Evolutionary conservation across 37 sponge, comb jelly and placozoan genomes (phyloP).

Genomic region (Halisarca cf. caerulea): DNA sequence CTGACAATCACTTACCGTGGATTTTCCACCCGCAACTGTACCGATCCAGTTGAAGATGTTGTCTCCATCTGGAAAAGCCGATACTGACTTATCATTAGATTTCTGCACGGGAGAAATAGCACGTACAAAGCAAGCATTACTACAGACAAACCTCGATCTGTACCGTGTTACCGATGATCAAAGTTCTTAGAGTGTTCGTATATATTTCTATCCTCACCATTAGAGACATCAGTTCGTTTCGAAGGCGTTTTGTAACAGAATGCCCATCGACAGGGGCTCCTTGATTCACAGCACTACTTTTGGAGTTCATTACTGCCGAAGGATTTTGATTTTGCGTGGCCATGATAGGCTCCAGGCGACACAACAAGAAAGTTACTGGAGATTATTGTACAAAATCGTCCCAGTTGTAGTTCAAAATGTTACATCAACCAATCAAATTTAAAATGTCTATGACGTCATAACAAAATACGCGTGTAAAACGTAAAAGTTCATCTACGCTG

Average conservation of each 20-base stretch:
- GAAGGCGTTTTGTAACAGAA: slow-evolving; percentile 78
- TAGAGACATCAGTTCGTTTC: slow-evolving; percentile 71
- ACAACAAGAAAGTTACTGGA: neutral
- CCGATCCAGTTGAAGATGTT: slow-evolving; percentile 88
- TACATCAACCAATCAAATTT: neutral
- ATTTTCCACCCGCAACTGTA: slow-evolving; percentile 69
- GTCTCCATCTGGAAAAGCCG: slow-evolving; percentile 89
- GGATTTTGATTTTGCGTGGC: slow-evolving; percentile 73
- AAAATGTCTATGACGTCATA: neutral
- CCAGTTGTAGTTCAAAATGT: neutral
- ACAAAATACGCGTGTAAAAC: neutral
- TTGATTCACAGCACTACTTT: slow-evolving; percentile 29
- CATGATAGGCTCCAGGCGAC: slow-evolving; percentile 30
- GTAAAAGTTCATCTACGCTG: too few relatives aligned
- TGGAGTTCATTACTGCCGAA: neutral
- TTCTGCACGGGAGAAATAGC: slow-evolving; percentile 34
- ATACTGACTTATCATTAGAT: slow-evolving; percentile 70
- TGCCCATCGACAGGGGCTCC: slow-evolving; percentile 65
- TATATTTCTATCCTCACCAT: slow-evolving; percentile 73
- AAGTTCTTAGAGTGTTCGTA: too few relatives aligned
- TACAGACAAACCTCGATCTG: neutral
- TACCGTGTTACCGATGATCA: too few relatives aligned
- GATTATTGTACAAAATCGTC: neutral
- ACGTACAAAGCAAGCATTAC: neutral
- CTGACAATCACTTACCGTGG: slow-evolving; percentile 47